These are phyloP conservation scores for Drosophila sp. DNA, from an alignment of 1,140 invertebrate species.

Conservation along the genomic window DNA sequence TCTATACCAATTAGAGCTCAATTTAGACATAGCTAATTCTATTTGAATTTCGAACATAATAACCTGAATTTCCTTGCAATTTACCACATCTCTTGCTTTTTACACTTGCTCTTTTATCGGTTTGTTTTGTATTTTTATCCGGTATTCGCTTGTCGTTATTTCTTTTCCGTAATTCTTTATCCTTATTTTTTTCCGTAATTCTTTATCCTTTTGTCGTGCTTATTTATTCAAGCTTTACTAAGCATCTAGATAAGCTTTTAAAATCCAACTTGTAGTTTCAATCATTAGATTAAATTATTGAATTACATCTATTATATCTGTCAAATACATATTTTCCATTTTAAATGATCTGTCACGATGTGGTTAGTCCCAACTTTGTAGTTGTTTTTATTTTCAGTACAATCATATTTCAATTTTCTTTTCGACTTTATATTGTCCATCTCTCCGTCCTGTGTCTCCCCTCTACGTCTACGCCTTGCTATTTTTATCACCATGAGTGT, in stretches of 20 bases:
- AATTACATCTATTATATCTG: background rate
- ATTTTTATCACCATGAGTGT: conserved; percentile 76
- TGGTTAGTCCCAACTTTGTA: conserved; percentile 37
- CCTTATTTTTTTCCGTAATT: background rate
- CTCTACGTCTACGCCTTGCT: conserved; percentile 42
- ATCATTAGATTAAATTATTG: background rate
- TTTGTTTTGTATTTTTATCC: too few relatives aligned
- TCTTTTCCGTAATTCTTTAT: too few relatives aligned
- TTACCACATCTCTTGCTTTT: too few relatives aligned
- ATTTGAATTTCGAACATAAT: background rate
- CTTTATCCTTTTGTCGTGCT: too few relatives aligned
- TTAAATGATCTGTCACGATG: conserved; percentile 58
- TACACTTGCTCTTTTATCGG: too few relatives aligned
- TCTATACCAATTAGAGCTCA: background rate
- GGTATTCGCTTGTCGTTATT: too few relatives aligned
- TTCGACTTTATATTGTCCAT: conserved; percentile 40
- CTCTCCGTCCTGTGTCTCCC: background rate
- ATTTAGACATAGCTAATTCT: background rate
- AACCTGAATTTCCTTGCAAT: too few relatives aligned
- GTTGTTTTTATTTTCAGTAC: conserved; percentile 56
- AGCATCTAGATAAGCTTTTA: too few relatives aligned
- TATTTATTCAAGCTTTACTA: too few relatives aligned
- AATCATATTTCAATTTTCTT: conserved; percentile 72
- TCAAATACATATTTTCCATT: conserved; percentile 4
- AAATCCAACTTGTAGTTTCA: too few relatives aligned